Percentiles rank a stretch among this genome's conserved stretches.
These are phyloP conservation scores for Protosalanx chinensis DNA, from an alignment of 2,797 vertebrate genomes.

Conservation along the genomic window DNA sequence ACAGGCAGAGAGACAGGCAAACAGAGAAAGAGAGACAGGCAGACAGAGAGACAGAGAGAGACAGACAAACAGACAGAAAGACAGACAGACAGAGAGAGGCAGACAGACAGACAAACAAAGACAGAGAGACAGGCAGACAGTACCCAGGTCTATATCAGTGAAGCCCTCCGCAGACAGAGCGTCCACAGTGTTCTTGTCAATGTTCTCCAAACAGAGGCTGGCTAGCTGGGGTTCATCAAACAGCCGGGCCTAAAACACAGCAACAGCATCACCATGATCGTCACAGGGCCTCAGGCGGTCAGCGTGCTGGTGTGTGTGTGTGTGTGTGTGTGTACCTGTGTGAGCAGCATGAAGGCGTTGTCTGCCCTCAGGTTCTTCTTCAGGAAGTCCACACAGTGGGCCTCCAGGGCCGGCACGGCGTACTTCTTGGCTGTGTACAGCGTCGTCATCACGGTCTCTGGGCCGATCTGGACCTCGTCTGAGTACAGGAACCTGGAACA, in stretches of 20 bases:
- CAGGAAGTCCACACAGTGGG: conserved; percentile 86
- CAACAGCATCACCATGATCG: not conserved
- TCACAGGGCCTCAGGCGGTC: not conserved
- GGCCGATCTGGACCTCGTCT: conserved; percentile 86
- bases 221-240: conserved; percentile 89
- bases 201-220: conserved; percentile 86
- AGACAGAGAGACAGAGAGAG: not conserved
- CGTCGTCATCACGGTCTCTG: conserved; percentile 88
- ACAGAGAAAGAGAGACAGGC: not conserved
- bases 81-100: not conserved
- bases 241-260: conserved; percentile 74
- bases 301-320: not conserved
- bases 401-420: conserved; percentile 82
- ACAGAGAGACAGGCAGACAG: no score
- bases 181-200: conserved; percentile 85
- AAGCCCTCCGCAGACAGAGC: conserved; percentile 85
- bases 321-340: conserved; percentile 70
- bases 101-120: not conserved
- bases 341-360: conserved; percentile 86
- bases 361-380: conserved; percentile 87
- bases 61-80: not conserved
- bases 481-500: conserved; percentile 82
- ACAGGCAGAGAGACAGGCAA: not conserved
- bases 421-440: conserved; percentile 89
- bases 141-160: conserved; percentile 86